Evolutionary conservation across 1,140 invertebrate species (phyloP).

Genomic region (Ceratoteleas bidentatus): DNA sequence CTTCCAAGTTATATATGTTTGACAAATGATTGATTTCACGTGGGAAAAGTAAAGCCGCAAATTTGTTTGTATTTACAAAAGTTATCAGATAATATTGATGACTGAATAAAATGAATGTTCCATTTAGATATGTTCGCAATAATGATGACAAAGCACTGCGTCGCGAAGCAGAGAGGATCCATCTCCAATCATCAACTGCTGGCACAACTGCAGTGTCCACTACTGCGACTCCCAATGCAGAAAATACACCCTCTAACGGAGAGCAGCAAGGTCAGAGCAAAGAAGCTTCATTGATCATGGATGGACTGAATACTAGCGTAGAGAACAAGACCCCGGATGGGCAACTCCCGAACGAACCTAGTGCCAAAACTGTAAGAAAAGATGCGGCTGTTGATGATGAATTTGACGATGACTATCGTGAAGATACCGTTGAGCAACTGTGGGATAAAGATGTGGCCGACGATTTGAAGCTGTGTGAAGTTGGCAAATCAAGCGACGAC

Average conservation of each 20-base stretch:
- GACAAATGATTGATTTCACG: too few species aligned
- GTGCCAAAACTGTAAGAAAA: too few species aligned
- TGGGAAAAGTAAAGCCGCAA: too few species aligned
- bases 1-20: too few species aligned
- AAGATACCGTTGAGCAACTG: slow-evolving; percentile 84
- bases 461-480: slow-evolving; percentile 84
- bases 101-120: too few species aligned
- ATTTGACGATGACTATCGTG: too few species aligned
- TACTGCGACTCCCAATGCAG: slow-evolving; percentile 50
- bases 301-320: slow-evolving; percentile 46
- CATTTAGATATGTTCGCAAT: slow-evolving; percentile 85
- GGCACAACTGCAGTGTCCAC: slow-evolving; percentile 51
- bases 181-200: slow-evolving; percentile 78
- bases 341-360: slow-evolving; percentile 37
- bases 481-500: slow-evolving; percentile 85
- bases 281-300: slow-evolving; percentile 27
- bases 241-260: slow-evolving; percentile 61
- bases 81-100: too few species aligned
- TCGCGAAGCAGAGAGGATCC: slow-evolving; percentile 86
- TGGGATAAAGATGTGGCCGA: slow-evolving; percentile 89
- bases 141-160: slow-evolving; percentile 87
- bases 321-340: slow-evolving; percentile 56
- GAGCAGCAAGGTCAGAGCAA: slow-evolving; percentile 57
- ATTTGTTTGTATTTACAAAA: too few species aligned
- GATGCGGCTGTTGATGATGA: too few species aligned